Percentiles rank a stretch among this genome's conserved stretches.
Conservation (phyloP, 1,140 invertebrate species). For the Micrasema longulum region DNA sequence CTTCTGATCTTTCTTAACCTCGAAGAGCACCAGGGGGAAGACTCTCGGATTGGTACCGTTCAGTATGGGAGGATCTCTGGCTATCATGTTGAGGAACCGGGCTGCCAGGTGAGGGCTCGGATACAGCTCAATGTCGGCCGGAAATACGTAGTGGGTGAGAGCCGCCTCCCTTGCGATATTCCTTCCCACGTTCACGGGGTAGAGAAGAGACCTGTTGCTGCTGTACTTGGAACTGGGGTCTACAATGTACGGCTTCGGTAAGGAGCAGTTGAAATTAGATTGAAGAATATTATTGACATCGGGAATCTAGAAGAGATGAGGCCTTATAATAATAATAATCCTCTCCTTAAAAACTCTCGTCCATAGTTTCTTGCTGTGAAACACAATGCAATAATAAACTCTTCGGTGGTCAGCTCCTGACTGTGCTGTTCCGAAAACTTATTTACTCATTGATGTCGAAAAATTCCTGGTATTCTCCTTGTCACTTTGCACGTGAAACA, state of each 20-base stretch:
- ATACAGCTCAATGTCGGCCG: conserved; percentile 90
- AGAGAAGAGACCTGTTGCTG: conserved; percentile 81
- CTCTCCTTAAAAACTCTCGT: no score
- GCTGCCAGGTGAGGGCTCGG: conserved; percentile 82
- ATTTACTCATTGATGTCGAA: no score
- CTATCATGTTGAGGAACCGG: conserved; percentile 86
- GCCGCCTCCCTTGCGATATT: conserved; percentile 86
- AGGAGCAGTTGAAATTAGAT: conserved; percentile 82
- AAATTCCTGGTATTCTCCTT: no score
- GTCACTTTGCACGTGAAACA: no score
- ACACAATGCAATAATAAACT: no score
- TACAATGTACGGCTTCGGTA: conserved; percentile 75
- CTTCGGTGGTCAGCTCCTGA: no score
- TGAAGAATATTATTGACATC: conserved; percentile 74
- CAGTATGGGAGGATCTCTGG: conserved; percentile 75
- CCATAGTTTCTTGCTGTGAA: no score
- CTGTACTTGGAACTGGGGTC: conserved; percentile 78
- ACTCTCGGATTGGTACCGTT: conserved; percentile 76
- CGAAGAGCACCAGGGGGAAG: conserved; percentile 84
- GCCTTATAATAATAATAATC: no score
- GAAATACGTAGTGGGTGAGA: conserved; percentile 85
- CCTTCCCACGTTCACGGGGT: conserved; percentile 89
- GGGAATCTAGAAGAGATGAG: conserved; percentile 71
- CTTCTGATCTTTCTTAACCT: conserved; percentile 87
- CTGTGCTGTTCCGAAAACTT: no score